These are phyloP conservation scores for Magallana ariakensis DNA, from an alignment of 1,140 invertebrate species.

Conservation along the genomic window DNA sequence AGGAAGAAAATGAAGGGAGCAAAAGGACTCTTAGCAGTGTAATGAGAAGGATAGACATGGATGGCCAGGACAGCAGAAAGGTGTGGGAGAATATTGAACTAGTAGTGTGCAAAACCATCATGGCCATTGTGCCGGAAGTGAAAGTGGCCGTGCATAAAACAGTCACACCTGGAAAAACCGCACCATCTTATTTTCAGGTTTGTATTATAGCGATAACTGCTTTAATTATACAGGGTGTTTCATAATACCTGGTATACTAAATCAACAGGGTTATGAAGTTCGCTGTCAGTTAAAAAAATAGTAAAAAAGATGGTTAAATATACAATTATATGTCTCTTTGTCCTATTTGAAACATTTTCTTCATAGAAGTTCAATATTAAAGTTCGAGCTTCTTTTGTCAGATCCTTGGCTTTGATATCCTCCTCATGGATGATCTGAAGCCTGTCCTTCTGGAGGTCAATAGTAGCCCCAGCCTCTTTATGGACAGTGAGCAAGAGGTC, in stretches of 20 bases:
- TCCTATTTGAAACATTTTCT: too few species aligned
- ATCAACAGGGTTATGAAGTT: too few species aligned
- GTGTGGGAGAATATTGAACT: slow-evolving; percentile 80
- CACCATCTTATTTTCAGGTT: slow-evolving; percentile 81
- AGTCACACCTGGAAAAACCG: slow-evolving; percentile 73
- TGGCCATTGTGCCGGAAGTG: slow-evolving; percentile 81
- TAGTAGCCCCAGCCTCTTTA: slow-evolving; percentile 80
- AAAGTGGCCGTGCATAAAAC: slow-evolving; percentile 77
- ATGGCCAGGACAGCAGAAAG: slow-evolving; percentile 76
- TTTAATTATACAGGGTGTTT: too few species aligned
- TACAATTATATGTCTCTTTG: too few species aligned
- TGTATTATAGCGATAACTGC: neutral
- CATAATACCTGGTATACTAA: too few species aligned
- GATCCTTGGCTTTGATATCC: slow-evolving; percentile 81
- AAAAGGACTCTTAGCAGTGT: slow-evolving; percentile 81
- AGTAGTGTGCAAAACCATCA: slow-evolving; percentile 80
- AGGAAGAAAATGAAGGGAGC: slow-evolving; percentile 79
- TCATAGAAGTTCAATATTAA: too few species aligned
- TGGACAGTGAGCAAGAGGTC: slow-evolving; percentile 78
- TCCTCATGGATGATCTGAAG: slow-evolving; percentile 77
- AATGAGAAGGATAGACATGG: slow-evolving; percentile 75
- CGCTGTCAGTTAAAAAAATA: too few species aligned
- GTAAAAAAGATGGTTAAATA: too few species aligned
- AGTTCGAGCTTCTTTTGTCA: slow-evolving; percentile 49
- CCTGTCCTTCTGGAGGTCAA: slow-evolving; percentile 81